phyloP scores from a whole-genome alignment of 2,888 invertebrate species.

The Drosophila cracens region DNA sequence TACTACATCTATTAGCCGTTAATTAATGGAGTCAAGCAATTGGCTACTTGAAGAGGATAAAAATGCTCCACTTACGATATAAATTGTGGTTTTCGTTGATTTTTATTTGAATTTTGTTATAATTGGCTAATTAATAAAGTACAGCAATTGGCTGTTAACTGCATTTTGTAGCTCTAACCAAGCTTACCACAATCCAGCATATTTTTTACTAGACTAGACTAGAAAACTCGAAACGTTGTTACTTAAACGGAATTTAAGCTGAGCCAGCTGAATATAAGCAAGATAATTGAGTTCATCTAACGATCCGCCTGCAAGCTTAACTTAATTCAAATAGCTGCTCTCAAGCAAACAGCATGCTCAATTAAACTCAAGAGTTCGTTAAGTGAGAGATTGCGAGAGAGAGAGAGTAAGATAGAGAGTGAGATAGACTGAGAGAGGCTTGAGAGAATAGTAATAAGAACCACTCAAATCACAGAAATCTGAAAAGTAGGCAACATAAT shows the following conservation, averaged over 20 bases:
- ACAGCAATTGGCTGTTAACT: too few relatives aligned
- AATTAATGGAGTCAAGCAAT: too few relatives aligned
- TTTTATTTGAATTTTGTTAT: too few relatives aligned
- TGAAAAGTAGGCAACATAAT: constrained; percentile 7
- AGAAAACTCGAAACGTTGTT: background rate
- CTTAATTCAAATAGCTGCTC: constrained; percentile 1
- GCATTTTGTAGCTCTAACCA: too few relatives aligned
- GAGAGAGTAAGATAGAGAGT: background rate
- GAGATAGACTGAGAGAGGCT: background rate
- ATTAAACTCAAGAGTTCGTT: constrained; percentile 2
- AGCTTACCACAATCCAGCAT: background rate
- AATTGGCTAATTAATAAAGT: too few relatives aligned
- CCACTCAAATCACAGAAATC: background rate
- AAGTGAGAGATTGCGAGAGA: too few relatives aligned
- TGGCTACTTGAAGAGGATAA: too few relatives aligned
- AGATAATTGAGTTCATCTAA: background rate
- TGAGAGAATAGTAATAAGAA: background rate
- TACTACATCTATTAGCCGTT: background rate
- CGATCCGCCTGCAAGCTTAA: background rate
- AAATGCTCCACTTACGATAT: too few relatives aligned
- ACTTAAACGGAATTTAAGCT: background rate
- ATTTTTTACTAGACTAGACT: background rate
- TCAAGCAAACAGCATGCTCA: constrained; percentile 2
- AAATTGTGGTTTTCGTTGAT: too few relatives aligned
- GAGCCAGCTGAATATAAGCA: background rate